Base-by-base conservation (phyloP, 2,797 vertebrate genomes). In the Dallia pectoralis region DNA sequence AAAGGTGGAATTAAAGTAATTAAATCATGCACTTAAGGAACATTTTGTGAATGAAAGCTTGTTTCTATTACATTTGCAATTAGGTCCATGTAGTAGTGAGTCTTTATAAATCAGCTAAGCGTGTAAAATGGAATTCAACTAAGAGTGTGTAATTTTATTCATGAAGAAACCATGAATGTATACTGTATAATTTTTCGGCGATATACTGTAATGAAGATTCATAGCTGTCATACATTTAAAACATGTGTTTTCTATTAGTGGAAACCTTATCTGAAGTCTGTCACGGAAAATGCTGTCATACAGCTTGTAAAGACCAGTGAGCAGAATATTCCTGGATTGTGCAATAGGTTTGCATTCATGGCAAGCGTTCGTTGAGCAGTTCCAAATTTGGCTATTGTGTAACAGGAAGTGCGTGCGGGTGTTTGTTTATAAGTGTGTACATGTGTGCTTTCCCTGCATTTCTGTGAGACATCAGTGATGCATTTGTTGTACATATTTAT, bases 231-330 rank as follows among this genome's bases (percentile, higher is more conserved):
- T 61, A 74, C 62, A 70, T 77, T 49, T 61, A 47, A 19, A 79
- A 30, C 85, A 79, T 75, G 77, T 87, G 80, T 81, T 82, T 79
- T 72, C 47, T 76, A 77, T 82, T 82, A 76, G 69, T 47, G 18
- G 70, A 74, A 82, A 33, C 62, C 53, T 75, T 81, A 47, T 81
- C 67, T 82, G 22, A 64, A 75, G 74, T 53, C 32, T 77, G 62
- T 63, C 36, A 70, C 76, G 75, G 70, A 56, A 80, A 47, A 69
- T 61, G 29, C 27, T 71, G 44, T 77, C 79, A 80, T 73, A 68
- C 72, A 4, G 49, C 67, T 72, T 48, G 22, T 25, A 44, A 74
- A 80, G 79, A 78, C 64, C 72, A 81, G 74, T 80, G 65, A 22
- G 15, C 63, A 51, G 77, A 70, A 65, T 78, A 77, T 66, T 32